Base-by-base conservation (phyloP, 2,888 invertebrate genomes). In the Megaustenia siamemsis region DNA sequence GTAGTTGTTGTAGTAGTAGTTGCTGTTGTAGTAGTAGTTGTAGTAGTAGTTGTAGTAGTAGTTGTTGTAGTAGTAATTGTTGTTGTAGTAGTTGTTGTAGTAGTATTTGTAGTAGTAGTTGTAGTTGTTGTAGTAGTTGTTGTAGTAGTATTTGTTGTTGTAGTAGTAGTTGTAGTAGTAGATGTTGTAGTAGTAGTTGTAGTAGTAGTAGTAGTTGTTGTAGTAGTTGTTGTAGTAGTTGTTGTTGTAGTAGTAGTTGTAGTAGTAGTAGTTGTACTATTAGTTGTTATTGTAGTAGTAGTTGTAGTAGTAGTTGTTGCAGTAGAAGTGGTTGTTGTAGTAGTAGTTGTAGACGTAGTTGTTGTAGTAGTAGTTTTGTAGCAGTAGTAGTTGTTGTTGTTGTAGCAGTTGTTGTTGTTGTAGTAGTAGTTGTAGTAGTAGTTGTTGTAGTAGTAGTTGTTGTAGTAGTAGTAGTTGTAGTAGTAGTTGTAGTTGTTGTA, bases 161-260 rank as follows among this genome's bases (percentile, higher is more conserved):
- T n/a, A n/a, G n/a, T n/a, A n/a, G n/a, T n/a, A n/a, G n/a, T n/a
- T n/a, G n/a, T n/a, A n/a, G n/a, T n/a, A n/a, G n/a, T n/a, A n/a
- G n/a, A n/a, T n/a, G n/a, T n/a, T n/a, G n/a, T n/a, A n/a, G n/a
- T n/a, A n/a, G n/a, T n/a, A n/a, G n/a, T n/a, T n/a, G n/a, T n/a
- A n/a, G n/a, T n/a, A n/a, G n/a, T n/a, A n/a, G n/a, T n/a, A n/a
- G n/a, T n/a, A n/a, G n/a, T 75, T 43, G 49, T 75, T 45, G 75
- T 75, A 75, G 75, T 75, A 75, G 75, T 75, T 43, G 75, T 75
- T 45, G 75, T 75, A 75, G 75, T 75, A 75, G 75, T 75, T 43
- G 75, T 75, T 43, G 75, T 75, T 45, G 75, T 75, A 75, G 75
- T 75, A 75, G 75, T 71, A 15, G 71, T 71, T 32, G 71, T 71